Base-by-base conservation (phyloP, 1,140 invertebrate species). In the Antheraea mylitta region DNA sequence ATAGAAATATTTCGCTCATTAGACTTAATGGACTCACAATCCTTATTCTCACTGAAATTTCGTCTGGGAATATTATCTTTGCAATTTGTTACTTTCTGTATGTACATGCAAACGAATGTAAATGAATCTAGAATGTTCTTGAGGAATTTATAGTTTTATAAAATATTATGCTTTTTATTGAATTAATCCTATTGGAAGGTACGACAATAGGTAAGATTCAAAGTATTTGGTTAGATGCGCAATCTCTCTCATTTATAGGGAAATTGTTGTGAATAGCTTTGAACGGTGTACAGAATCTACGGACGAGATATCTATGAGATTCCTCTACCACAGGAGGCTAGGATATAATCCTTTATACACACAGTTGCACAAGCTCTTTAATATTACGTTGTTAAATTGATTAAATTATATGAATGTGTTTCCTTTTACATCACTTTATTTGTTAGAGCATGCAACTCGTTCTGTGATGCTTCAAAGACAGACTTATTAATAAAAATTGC, bases 261-360 rank as follows among this genome's bases (percentile, higher is more conserved):
- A 66, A 36, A 82, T 80, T 80, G 75, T 80, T 78, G 73, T 72
- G 75, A 85, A 84, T 81, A 80, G 71, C 79, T 76, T 45, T 38
- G 66, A 79, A 81, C 77, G 68, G 77, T 75, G 73, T 77, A 76
- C 78, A 81, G 77, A 85, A 83, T 81, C 69, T 72, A 77, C 75
- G 36, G 67, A 48, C 70, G 73, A 75, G 75, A 75, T 77, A 79
- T 77, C 73, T 74, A 72, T 72, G 73, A 77, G 75, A 79, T 79
- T 79, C 78, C 75, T 37, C 65, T 45, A 53, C 69, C 48, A 71
- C 62, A 30, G 61, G 76, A 77, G 75, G 76, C 62, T 42, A 72
- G 66, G 66, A 73, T 69, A 73, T 71, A 77, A 74, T 65, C 73
- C 58, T 7, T 36, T 66, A 70, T 66, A 77, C 72, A 78, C 69